Conservation (phyloP, 2,888 invertebrate species). For the Embidobia sp. region DNA sequence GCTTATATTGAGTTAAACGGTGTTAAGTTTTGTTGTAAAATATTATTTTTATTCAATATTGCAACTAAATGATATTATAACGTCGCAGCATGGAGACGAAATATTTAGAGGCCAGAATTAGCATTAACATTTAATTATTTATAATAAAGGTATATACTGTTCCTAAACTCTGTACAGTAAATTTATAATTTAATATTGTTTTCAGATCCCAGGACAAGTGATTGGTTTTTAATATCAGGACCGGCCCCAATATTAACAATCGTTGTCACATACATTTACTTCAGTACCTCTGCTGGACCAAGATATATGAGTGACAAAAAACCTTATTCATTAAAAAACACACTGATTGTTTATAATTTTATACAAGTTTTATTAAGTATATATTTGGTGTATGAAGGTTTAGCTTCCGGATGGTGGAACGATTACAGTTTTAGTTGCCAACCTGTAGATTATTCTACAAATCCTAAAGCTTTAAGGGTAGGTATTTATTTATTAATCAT, state of each 20-base stretch:
- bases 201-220: constrained; percentile 86
- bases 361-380: constrained; percentile 91
- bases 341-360: constrained; percentile 92
- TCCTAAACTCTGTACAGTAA: no score
- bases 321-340: constrained; percentile 89
- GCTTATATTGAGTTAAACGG: no score
- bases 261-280: constrained; percentile 86
- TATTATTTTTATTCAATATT: not conserved
- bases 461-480: constrained; percentile 85
- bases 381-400: constrained; percentile 87
- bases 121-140: no score
- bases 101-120: no score
- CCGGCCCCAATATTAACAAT: constrained; percentile 87
- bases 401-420: constrained; percentile 78
- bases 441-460: constrained; percentile 86
- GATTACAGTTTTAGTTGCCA: constrained; percentile 89
- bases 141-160: no score
- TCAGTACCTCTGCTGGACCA: constrained; percentile 90
- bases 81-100: no score
- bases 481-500: no score
- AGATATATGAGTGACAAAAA: constrained; percentile 92
- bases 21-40: no score
- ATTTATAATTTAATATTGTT: no score
- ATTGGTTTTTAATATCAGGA: constrained; percentile 88
- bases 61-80: no score